These are phyloP conservation scores for Pyrocephalus nanus DNA, from an alignment of 2,797 vertebrate genomes.

Conservation along the genomic window DNA sequence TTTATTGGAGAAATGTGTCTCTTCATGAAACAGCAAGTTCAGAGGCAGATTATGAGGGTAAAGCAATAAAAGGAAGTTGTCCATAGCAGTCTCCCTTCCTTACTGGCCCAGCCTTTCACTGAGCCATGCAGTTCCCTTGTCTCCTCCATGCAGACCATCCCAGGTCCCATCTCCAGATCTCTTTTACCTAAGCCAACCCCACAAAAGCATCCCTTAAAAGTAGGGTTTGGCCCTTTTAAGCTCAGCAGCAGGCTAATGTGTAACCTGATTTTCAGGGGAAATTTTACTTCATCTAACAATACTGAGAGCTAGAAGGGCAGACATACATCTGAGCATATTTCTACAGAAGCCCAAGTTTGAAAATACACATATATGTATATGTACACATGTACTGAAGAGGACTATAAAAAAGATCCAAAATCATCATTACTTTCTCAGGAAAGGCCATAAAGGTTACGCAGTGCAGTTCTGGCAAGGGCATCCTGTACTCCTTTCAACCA, in stretches of 20 bases:
- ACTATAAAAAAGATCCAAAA: not conserved
- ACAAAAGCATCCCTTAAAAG: not conserved
- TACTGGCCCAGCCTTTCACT: not conserved
- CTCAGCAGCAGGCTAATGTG: not conserved
- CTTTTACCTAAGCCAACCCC: not conserved
- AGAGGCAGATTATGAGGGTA: not conserved
- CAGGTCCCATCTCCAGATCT: not conserved
- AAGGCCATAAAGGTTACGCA: not conserved
- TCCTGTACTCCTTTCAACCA: not conserved
- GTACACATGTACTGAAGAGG: not conserved
- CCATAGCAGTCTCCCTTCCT: not conserved
- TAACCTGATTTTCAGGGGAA: not conserved
- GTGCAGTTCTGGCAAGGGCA: not conserved
- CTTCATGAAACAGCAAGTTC: not conserved
- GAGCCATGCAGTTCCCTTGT: too few species aligned
- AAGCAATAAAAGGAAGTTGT: not conserved
- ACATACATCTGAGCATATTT: not conserved
- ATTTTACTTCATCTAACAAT: not conserved
- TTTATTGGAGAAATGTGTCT: not conserved
- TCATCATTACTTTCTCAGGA: not conserved
- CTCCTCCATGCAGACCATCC: not conserved
- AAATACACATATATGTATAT: rapidly evolving
- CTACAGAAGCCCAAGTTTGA: not conserved
- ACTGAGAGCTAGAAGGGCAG: not conserved
- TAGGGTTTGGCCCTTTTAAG: not conserved